Percentiles rank a stretch among this genome's conserved stretches.
phyloP scores from a whole-genome alignment of 2,113 vertebrate genomes.

The Speoplatyrhinus poulsoni region DNA sequence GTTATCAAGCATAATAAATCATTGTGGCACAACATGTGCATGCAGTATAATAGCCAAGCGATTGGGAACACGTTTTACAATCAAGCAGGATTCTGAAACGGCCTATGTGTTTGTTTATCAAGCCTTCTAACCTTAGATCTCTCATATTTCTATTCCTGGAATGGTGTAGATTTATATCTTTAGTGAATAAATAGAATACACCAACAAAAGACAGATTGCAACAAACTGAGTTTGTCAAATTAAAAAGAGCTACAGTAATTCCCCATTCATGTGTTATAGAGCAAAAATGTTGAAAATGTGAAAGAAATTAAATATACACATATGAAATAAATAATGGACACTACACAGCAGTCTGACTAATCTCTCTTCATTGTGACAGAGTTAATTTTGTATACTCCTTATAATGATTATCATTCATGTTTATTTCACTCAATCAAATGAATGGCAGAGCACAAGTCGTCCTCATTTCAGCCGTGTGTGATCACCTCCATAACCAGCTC shows the following conservation, averaged over 20 bases:
- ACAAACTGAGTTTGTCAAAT: constrained; percentile 33
- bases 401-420: constrained; percentile 55
- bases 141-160: neutral
- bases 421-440: constrained; percentile 58
- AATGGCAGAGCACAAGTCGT: constrained; percentile 53
- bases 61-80: constrained; percentile 19
- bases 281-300: neutral
- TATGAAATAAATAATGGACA: too few relatives aligned
- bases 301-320: constrained; percentile 2
- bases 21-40: constrained; percentile 25
- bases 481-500: constrained; percentile 69
- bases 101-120: constrained; percentile 15
- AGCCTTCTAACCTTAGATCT: constrained; percentile 3
- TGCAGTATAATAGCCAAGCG: constrained; percentile 32
- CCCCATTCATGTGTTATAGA: constrained; percentile 33
- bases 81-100: constrained; percentile 5
- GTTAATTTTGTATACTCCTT: constrained; percentile 27
- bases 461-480: constrained; percentile 44
- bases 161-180: constrained; percentile 1
- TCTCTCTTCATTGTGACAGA: constrained; percentile 34
- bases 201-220: constrained; percentile 13
- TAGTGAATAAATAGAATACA: neutral
- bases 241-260: constrained; percentile 20
- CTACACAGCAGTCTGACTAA: constrained; percentile 2
- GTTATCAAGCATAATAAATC: constrained; percentile 23